phyloP scores from a whole-genome alignment of 1,140 invertebrate species.

The Cataglyphis hispanica region DNA sequence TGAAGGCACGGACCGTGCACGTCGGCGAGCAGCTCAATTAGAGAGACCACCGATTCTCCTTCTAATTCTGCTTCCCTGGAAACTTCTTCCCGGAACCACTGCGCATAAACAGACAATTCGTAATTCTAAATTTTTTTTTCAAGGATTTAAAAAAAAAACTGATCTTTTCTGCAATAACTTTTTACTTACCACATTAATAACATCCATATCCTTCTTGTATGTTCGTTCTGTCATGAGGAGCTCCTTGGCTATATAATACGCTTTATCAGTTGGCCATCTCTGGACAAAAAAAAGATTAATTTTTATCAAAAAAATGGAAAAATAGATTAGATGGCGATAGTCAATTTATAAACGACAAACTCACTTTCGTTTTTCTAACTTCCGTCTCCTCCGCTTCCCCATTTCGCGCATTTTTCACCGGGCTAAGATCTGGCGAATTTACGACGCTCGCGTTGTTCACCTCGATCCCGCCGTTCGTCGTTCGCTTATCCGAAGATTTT shows the following conservation, averaged over 20 bases:
- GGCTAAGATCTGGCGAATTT: slow-evolving; percentile 80
- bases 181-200: slow-evolving; percentile 92
- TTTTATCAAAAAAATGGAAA: background rate
- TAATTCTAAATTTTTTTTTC: background rate
- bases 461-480: slow-evolving; percentile 72
- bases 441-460: slow-evolving; percentile 73
- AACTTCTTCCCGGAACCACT: slow-evolving; percentile 92
- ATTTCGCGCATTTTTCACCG: slow-evolving; percentile 79
- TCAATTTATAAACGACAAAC: background rate
- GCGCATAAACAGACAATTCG: slow-evolving; percentile 20
- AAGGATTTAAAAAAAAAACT: no score
- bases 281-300: slow-evolving; percentile 79
- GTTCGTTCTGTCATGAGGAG: slow-evolving; percentile 98
- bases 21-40: slow-evolving; percentile 90
- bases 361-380: slow-evolving; percentile 81
- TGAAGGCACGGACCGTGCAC: slow-evolving; percentile 89
- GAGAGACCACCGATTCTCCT: slow-evolving; percentile 87
- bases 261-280: slow-evolving; percentile 92
- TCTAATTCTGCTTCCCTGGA: slow-evolving; percentile 88
- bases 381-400: slow-evolving; percentile 80
- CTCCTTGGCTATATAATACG: slow-evolving; percentile 97
- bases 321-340: background rate
- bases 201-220: slow-evolving; percentile 97
- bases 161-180: background rate
- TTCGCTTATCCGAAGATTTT: slow-evolving; percentile 75